Evolutionary conservation across 2,797 vertebrate species (phyloP).

Genomic region (Lepus townsendii): DNA sequence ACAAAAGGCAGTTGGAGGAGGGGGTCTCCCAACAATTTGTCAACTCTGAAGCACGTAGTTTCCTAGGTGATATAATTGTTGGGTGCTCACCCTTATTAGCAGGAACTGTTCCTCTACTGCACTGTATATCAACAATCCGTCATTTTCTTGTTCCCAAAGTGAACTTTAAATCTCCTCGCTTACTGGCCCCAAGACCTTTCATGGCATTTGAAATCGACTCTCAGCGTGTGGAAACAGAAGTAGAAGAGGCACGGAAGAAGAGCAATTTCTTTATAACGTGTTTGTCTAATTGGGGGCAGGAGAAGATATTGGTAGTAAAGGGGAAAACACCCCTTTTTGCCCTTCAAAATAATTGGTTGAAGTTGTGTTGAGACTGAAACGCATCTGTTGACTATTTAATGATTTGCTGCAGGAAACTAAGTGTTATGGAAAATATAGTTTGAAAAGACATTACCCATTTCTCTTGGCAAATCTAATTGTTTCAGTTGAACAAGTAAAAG

Average conservation of each 20-base stretch:
- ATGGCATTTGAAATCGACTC: constrained; percentile 65
- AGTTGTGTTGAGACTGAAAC: constrained; percentile 80
- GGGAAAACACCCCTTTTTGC: constrained; percentile 74
- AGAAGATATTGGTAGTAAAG: constrained; percentile 72
- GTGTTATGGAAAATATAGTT: constrained; percentile 84
- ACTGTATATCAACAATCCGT: constrained; percentile 73
- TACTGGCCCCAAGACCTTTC: constrained; percentile 76
- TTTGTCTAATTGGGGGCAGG: constrained; percentile 54
- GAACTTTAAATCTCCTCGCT: constrained; percentile 81
- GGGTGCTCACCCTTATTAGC: constrained; percentile 79
- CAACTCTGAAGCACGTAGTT: constrained; percentile 75
- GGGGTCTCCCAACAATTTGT: constrained; percentile 79
- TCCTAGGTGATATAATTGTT: constrained; percentile 82
- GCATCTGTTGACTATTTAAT: constrained; percentile 85
- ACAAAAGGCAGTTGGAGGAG: constrained; percentile 82
- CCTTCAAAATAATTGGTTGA: constrained; percentile 85
- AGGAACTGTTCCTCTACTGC: constrained; percentile 74
- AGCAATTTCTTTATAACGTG: constrained; percentile 56
- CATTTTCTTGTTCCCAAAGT: constrained; percentile 80
- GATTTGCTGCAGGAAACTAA: constrained; percentile 85
- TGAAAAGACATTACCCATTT: constrained; percentile 83
- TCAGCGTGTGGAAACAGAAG: constrained; percentile 40
- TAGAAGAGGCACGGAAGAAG: constrained; percentile 34
- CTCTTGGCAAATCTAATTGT: constrained; percentile 84
- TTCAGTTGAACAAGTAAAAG: constrained; percentile 82